Conservation (phyloP, 1,140 invertebrate genomes). For the Eueides isabella region DNA sequence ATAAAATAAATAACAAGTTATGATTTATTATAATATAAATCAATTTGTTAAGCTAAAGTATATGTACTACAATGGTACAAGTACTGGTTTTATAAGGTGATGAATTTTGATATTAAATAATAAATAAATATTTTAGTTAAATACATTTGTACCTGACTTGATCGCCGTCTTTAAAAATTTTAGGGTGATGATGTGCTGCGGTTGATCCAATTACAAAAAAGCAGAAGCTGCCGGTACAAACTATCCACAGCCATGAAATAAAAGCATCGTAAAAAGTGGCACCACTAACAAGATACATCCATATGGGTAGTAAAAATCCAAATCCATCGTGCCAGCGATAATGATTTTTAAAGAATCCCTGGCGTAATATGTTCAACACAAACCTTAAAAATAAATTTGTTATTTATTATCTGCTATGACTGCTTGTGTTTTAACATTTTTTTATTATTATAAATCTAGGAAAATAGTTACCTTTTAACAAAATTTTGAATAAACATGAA, state of each 20-base stretch:
- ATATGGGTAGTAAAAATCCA: constrained; percentile 58
- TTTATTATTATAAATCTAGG: not conserved
- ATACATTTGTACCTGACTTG: constrained; percentile 73
- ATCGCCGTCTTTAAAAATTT: constrained; percentile 93
- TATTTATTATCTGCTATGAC: not conserved
- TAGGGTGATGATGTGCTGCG: constrained; percentile 92
- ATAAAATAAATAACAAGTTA: no score
- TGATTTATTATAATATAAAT: no score
- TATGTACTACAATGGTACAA: no score
- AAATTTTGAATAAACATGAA: constrained; percentile 57
- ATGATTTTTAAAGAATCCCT: constrained; percentile 60
- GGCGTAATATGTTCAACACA: constrained; percentile 47
- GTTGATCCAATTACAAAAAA: constrained; percentile 87
- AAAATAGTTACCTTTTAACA: constrained; percentile 52
- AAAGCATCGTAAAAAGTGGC: constrained; percentile 44
- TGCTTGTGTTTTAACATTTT: not conserved
- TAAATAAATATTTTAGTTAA: no score
- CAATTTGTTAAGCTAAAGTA: no score
- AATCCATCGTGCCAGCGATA: constrained; percentile 69
- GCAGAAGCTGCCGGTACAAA: constrained; percentile 83
- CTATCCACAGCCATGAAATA: constrained; percentile 84
- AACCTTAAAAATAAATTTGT: constrained; percentile 52
- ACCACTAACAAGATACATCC: constrained; percentile 66
- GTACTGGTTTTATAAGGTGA: no score
- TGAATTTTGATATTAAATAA: no score